Conservation (phyloP, 2,888 invertebrate species). For the Vannuccia rotundouncinata region DNA sequence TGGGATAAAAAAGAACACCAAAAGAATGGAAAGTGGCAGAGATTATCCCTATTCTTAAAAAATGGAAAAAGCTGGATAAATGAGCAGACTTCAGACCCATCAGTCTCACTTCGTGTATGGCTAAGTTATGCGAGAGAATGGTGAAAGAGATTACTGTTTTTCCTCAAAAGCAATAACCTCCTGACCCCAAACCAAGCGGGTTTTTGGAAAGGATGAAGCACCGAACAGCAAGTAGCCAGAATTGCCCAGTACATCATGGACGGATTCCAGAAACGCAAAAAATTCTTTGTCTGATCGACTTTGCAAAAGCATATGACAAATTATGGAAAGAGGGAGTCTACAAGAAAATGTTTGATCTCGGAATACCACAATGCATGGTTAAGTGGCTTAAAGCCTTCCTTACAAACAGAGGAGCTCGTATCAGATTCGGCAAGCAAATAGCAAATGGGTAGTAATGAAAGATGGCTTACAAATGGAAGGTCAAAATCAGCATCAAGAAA, state of each 20-base stretch:
- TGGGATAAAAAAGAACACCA: neutral
- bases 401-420: neutral
- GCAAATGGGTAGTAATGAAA: neutral
- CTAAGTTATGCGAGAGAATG: neutral
- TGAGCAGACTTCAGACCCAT: neutral
- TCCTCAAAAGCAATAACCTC: neutral
- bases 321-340: neutral
- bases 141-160: neutral
- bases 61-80: neutral
- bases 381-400: neutral
- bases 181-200: neutral
- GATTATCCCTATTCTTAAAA: neutral
- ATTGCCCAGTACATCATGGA: neutral
- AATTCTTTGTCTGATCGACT: neutral
- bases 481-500: too few species aligned
- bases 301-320: neutral
- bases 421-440: neutral
- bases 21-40: neutral
- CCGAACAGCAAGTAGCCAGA: neutral
- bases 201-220: neutral
- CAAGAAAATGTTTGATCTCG: neutral
- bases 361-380: neutral
- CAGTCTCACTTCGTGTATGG: neutral
- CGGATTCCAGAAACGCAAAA: neutral
- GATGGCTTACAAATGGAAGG: neutral